Base-by-base conservation (phyloP, 1,140 invertebrate species). In the Doryteuthis pealeii region DNA sequence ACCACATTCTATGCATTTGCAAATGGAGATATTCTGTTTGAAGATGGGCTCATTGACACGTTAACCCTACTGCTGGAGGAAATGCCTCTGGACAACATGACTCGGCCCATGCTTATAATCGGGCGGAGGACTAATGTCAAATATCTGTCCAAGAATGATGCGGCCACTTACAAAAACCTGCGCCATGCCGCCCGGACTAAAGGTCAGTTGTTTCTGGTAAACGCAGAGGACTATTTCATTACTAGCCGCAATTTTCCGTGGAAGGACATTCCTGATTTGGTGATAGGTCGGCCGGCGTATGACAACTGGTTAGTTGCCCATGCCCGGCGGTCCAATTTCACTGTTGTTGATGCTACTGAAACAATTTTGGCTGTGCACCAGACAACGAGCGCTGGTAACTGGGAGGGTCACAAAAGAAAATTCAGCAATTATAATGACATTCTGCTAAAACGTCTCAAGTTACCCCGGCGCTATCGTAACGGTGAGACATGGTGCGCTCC, bases 201-300 rank as follows among this genome's bases (percentile, higher is more conserved):
- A 62, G 80, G 78, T 0, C 68, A 76, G 49, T n/a, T 78, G 10
- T 81, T 81, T 68, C 73, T 67, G 22, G 62, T 74, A n/a, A 75
- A 73, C 32, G 77, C 78, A 4, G 78, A 81, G 33, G 80, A 81
- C 67, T 80, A 75, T 67, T 81, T 81, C 40, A 78, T 81, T 26
- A 79, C 78, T 30, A 76, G 40, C 33, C 58, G 71, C 71, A 72
- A 71, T 73, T 81, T 74, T 71, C 77, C 80, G 15, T 81, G 80
- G 80, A 62, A 78, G 33, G 70, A 75, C 22, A 74, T 78, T 30
- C 74, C 77, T 14, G 70, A 78, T 15, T 69, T 81, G 12, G 75
- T 80, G 18, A 75, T 81, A 30, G 80, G 80, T 31, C 54, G 78
- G 35, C 62, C 62, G 30, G 78, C 72, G 1, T 81, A 81, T 67